A percentile compares a stretch with the other conserved stretches of the same genome.
phyloP scores from a whole-genome alignment of 1,140 invertebrate genomes.

The Cotesia glomerata region DNA sequence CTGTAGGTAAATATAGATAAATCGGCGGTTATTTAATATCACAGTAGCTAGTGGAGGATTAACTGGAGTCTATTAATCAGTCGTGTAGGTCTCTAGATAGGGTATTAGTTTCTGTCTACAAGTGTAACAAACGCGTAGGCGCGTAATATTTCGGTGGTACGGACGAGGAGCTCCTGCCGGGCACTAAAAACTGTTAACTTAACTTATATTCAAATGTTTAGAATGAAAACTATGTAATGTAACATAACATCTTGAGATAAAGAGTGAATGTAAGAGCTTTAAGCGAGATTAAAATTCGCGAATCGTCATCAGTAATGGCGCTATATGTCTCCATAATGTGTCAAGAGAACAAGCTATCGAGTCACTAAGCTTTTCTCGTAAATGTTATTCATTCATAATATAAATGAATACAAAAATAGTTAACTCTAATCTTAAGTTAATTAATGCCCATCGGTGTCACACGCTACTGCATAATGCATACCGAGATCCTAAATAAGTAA shows the following conservation, averaged over 20 bases:
- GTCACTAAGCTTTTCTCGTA: constrained; percentile 11
- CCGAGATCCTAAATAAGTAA: background rate
- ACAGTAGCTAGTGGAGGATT: constrained; percentile 13
- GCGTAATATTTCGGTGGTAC: constrained; percentile 20
- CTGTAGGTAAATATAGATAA: background rate
- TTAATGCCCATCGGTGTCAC: background rate
- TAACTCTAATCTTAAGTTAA: background rate
- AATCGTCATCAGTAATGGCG: constrained; percentile 18
- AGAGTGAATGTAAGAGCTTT: background rate
- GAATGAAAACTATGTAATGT: too few relatives aligned
- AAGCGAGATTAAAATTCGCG: background rate
- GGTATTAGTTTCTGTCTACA: constrained; percentile 25
- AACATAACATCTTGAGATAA: too few relatives aligned
- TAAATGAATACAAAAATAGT: constrained; percentile 26
- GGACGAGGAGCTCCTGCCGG: background rate
- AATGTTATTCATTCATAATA: background rate
- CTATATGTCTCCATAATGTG: constrained; percentile 31
- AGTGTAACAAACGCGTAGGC: constrained; percentile 27
- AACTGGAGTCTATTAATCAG: constrained; percentile 17
- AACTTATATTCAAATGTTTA: too few relatives aligned
- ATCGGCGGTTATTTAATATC: background rate
- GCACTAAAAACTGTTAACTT: background rate
- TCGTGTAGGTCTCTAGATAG: constrained; percentile 10
- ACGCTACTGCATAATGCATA: too few relatives aligned
- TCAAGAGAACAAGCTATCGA: constrained; percentile 21